Conservation (phyloP, 2,797 vertebrate genomes). For the Rhinoraja longicauda region DNA sequence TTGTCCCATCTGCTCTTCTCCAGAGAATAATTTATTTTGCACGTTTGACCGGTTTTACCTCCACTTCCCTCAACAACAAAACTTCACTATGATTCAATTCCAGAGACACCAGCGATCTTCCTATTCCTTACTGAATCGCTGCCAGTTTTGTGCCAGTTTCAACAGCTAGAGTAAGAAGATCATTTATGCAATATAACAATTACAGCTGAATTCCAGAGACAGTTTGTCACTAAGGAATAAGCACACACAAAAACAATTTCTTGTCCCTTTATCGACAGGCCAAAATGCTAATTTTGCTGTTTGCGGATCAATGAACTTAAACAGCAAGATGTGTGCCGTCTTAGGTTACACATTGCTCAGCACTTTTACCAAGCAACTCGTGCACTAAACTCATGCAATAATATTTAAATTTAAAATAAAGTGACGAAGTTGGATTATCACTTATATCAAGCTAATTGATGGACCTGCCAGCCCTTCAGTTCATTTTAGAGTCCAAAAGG, state of each 20-base stretch:
- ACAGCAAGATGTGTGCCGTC: background rate
- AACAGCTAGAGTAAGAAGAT: background rate
- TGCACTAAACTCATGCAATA: background rate
- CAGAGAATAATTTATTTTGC: background rate
- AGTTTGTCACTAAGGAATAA: background rate
- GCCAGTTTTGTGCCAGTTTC: too few relatives aligned
- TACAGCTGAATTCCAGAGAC: background rate
- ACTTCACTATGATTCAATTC: background rate
- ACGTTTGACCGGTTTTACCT: background rate
- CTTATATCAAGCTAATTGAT: background rate
- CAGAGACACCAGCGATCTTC: too few relatives aligned
- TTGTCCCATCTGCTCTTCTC: background rate
- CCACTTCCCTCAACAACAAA: background rate
- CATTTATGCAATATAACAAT: background rate
- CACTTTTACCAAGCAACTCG: background rate
- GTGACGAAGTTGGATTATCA: background rate
- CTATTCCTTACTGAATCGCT: background rate
- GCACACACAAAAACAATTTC: background rate
- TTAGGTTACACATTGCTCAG: too few relatives aligned
- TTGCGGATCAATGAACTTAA: background rate
- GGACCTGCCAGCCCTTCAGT: background rate
- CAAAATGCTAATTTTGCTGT: background rate
- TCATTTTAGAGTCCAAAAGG: background rate
- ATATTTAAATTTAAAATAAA: background rate
- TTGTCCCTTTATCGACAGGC: background rate